Evolutionary conservation across 2,113 vertebrate genomes (phyloP), one percentile per base, ranked within the genome.

Genomic region (Mandrillus leucophaeus): DNA sequence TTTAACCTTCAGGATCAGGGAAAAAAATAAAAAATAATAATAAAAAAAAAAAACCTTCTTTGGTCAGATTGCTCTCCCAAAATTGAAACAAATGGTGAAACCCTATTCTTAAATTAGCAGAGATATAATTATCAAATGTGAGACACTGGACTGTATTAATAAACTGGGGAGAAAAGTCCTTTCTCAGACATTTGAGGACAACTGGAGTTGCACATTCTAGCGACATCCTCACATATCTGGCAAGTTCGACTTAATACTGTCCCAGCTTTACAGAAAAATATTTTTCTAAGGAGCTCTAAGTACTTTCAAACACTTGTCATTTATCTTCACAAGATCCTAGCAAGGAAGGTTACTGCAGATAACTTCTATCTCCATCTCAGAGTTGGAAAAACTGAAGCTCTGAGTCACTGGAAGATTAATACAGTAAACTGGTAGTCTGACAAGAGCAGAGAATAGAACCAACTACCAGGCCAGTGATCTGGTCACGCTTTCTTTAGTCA

Each of bases 301-400:
- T 64, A n/a, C 83, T 90, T 94, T 96, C 75, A 95, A 45, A 96
- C 14, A 66, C 45, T 22, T 93, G 73, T 38, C 92, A 88, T 90
- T 87, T 76, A 78, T 79, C 75, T 72, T 80, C 43, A 57, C 50
- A 78, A 27, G 43, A 75, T 73, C 70, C 57, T 52, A 30, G 25
- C 10, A 30, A 68, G 40, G 70, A 78, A 90, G 32, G 52, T 61
- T 27, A 52, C 25, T 66, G 66, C 25, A 84, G 64, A 88, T 84
- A 90, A 87, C 32, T 52, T 50, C 70, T 61, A 88, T 48, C 76
- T 73, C 83, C 40, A 61, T 43, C 50, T 92, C 45, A 59, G 38
- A 95, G 61, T 59, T 5, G 32, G 73, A 70, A 73, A 85, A 75
- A 43, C 66, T 13, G 18, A 96, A 93, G 48, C n/a, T 61, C n/a